Percentiles rank a stretch among this genome's conserved stretches.
phyloP scores from a whole-genome alignment of 1,140 invertebrate species.

The Catajapyx aquilonaris region DNA sequence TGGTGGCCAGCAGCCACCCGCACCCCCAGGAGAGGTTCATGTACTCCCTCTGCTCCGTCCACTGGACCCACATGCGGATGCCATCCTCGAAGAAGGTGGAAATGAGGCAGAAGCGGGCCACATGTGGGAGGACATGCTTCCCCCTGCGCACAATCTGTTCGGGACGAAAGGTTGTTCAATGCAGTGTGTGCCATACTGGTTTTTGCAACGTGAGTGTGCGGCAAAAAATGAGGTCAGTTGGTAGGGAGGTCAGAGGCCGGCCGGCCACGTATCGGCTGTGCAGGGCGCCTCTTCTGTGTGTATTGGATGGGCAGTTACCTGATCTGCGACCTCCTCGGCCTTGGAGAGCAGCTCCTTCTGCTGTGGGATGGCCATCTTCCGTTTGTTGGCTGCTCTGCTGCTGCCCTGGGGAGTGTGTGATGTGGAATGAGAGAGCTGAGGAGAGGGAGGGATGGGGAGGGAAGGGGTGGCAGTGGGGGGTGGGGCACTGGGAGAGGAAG shows the following conservation, averaged over 20 bases:
- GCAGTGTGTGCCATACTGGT: background rate
- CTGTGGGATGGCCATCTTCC: constrained; percentile 55
- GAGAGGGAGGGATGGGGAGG: no score
- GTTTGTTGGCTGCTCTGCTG: no score
- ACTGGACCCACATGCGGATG: constrained; percentile 96
- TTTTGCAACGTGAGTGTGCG: background rate
- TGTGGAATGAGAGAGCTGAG: no score
- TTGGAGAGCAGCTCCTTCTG: constrained; percentile 72
- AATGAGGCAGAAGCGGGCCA: constrained; percentile 91
- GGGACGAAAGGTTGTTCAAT: constrained; percentile 8
- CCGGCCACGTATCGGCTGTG: constrained; percentile 26
- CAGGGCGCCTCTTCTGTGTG: constrained; percentile 4
- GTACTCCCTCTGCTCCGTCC: constrained; percentile 93
- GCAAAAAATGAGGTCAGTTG: background rate
- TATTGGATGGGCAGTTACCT: constrained; percentile 36
- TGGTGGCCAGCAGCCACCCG: constrained; percentile 71
- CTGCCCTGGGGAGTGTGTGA: no score
- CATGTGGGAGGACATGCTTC: constrained; percentile 83
- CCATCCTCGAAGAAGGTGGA: constrained; percentile 99
- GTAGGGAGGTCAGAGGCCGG: constrained; percentile 2
- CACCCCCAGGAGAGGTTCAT: constrained; percentile 98
- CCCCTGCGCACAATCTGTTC: constrained; percentile 72
- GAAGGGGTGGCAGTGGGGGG: no score
- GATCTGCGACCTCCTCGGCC: constrained; percentile 84
- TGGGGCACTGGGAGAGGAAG: no score